These are phyloP conservation scores for Hermodice carunculata DNA, from an alignment of 2,888 invertebrate genomes.

Conservation along the genomic window DNA sequence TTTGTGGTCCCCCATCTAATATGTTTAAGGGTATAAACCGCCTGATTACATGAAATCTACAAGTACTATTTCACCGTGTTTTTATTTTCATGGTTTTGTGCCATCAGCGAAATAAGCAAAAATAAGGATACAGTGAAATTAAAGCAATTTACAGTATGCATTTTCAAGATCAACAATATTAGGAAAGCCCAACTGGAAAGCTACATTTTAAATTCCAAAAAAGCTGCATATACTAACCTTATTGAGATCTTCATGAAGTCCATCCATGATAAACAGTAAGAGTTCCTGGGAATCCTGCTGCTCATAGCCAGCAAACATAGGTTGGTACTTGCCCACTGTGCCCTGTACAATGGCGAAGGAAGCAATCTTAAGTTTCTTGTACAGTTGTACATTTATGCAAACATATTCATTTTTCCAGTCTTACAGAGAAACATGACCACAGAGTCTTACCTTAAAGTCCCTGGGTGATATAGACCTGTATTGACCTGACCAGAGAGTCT, in stretches of 20 bases:
- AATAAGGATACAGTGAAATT: neutral
- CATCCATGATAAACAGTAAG: conserved; percentile 85
- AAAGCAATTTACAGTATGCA: neutral
- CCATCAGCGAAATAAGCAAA: neutral
- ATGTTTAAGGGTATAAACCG: no score
- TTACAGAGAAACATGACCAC: neutral
- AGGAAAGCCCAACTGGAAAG: no score
- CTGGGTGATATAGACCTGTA: conserved; percentile 84
- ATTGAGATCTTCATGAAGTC: conserved; percentile 86
- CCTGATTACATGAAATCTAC: no score
- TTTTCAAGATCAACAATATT: no score
- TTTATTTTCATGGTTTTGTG: no score
- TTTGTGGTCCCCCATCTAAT: no score
- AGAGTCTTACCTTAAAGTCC: conserved; percentile 79
- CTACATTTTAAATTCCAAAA: no score
- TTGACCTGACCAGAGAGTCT: conserved; percentile 85
- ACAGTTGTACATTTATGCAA: no score
- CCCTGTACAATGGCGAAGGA: no score
- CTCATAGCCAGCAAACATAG: conserved; percentile 76
- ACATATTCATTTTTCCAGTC: neutral
- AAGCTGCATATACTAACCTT: conserved; percentile 71
- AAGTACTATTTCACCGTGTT: no score
- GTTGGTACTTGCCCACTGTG: conserved; percentile 82
- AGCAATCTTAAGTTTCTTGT: no score
- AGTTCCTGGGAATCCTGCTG: conserved; percentile 89